Percentiles rank a stretch among this genome's conserved stretches.
Conservation (phyloP, 2,113 vertebrate species). For the Diglossa brunneiventris region DNA sequence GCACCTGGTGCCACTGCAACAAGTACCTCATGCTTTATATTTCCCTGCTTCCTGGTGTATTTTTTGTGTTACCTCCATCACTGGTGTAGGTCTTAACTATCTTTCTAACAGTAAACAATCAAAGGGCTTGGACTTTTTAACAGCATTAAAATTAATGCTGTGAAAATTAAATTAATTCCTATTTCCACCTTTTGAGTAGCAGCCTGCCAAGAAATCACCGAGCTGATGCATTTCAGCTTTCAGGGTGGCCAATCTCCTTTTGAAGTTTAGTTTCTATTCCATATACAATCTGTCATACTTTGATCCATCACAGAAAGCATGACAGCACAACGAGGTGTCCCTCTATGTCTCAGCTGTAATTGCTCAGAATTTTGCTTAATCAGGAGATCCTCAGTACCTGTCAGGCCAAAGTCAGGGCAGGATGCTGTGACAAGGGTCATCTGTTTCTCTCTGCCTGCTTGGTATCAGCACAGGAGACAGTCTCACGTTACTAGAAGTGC, state of each 20-base stretch:
- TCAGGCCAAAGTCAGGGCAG: not conserved
- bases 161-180: not conserved
- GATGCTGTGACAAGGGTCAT: not conserved
- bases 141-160: not conserved
- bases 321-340: not conserved
- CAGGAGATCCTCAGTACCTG: not conserved
- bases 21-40: not conserved
- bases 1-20: not conserved
- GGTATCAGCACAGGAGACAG: not conserved
- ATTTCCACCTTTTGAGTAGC: not conserved
- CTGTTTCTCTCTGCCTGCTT: not conserved
- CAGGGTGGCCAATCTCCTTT: not conserved
- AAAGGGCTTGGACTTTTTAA: not conserved
- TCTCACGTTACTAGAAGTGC: not conserved
- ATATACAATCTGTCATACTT: not conserved
- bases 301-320: not conserved
- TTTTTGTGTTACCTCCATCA: not conserved
- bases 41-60: not conserved
- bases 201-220: not conserved
- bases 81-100: not conserved
- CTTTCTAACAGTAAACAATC: not conserved
- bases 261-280: not conserved
- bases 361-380: conserved; percentile 11
- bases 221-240: not conserved
- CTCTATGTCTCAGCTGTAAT: not conserved